Evolutionary conservation across 2,888 invertebrate species (phyloP).

Genomic region (Esperia sulphurella): DNA sequence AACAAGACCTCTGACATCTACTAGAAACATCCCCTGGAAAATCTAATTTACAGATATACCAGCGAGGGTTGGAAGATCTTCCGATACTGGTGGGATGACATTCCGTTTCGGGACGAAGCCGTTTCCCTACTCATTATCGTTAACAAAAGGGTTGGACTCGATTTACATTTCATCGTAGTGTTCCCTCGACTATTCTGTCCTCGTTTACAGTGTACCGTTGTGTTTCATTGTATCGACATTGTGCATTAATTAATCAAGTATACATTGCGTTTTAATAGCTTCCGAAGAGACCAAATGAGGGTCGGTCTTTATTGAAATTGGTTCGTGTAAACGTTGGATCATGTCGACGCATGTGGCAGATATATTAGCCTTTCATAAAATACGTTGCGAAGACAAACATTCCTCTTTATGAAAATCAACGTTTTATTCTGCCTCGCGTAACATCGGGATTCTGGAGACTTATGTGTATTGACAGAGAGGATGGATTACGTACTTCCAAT

Average conservation of each 20-base stretch:
- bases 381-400: conserved; percentile 20
- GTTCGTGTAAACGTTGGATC: conserved; percentile 8
- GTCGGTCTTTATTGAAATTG: conserved; percentile 7
- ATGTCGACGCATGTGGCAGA: conserved; percentile 9
- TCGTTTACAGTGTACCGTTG: conserved; percentile 22
- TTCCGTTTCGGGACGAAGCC: conserved; percentile 43
- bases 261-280: conserved; percentile 6
- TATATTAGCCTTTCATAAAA: conserved; percentile 4
- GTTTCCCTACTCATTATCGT: conserved; percentile 53
- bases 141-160: conserved; percentile 56
- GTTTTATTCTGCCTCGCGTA: conserved; percentile 24
- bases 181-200: conserved; percentile 30
- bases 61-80: conserved; percentile 22
- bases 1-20: conserved; percentile 29
- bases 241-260: conserved; percentile 24
- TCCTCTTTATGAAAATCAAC: conserved; percentile 24
- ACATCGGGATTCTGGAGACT: conserved; percentile 17
- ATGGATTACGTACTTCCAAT: conserved; percentile 29
- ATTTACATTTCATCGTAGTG: conserved; percentile 52
- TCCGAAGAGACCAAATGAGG: conserved; percentile 3
- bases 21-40: conserved; percentile 24
- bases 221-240: conserved; percentile 14
- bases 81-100: conserved; percentile 24
- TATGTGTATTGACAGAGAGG: conserved; percentile 23
- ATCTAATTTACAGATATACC: conserved; percentile 21